Base-by-base conservation (phyloP, 2,797 vertebrate species). In the Kryptolebias ocellatus region DNA sequence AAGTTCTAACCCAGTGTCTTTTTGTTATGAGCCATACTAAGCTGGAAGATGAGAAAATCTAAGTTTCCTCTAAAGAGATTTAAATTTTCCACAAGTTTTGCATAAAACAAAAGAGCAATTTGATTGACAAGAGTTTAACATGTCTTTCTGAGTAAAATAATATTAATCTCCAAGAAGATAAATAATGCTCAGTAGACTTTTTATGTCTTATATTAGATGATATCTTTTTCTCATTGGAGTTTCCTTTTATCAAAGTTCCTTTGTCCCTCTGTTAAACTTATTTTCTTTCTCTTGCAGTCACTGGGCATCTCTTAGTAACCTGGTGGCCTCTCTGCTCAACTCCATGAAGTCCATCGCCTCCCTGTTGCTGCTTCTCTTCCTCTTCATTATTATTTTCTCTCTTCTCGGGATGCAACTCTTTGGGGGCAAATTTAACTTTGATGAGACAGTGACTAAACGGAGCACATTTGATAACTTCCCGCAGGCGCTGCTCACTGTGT, bases 341-440 rank as follows among this genome's bases (percentile, higher is more conserved):
- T 99, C 98, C 87, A 98, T 99, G 97, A 98, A 98, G 94, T 99
- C 98, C 86, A 99, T 99, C 49, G 98, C 98, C 71, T 99, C 98
- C 24, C 93, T 99, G 83, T 83, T 99, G 93, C 94, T 99, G 75
- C 94, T 99, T 85, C 96, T 99, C 86, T 99, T 99, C 93, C 97
- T 99, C 91, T 99, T 99, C 95, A 99, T 99, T 89, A 98, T 99
- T 87, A 99, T 99, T 91, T 99, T 99, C 92, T 98, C 97, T 66
- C 90, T 99, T 90, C 96, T 99, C 28, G 98, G 98, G 86, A 99
- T 99, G 97, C 97, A 99, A 91, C 95, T 99, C 54, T 99, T 99
- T 53, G 98, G 97, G 11, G 98, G 97, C 63, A 99, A 98, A 92
- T 99, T 99, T 88, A 99, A 98, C 92, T 99, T 99, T 61, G 97